A percentile compares a stretch with the other conserved stretches of the same genome.
Conservation (phyloP, 2,797 vertebrate species). For the Octomys mimax region DNA sequence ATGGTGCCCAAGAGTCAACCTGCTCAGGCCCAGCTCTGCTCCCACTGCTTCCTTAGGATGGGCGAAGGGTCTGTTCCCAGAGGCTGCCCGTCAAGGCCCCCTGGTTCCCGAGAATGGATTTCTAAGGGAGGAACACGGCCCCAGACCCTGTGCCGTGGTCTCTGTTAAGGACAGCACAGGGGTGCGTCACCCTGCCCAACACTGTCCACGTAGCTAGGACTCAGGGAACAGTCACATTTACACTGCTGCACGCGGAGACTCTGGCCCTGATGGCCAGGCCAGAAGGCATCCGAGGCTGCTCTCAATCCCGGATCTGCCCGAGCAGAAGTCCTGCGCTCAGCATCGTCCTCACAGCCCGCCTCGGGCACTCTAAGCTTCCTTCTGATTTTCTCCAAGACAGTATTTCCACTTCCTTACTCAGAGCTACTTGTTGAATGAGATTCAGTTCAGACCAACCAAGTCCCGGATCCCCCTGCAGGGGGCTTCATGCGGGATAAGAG, state of each 20-base stretch:
- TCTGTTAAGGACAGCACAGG: neutral
- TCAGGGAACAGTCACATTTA: neutral
- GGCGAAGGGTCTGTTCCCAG: neutral
- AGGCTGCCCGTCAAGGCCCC: neutral
- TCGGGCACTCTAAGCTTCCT: neutral
- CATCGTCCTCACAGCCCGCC: neutral
- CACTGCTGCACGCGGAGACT: neutral
- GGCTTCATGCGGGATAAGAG: neutral
- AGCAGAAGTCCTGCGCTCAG: neutral
- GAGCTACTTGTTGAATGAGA: neutral
- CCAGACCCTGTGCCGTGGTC: neutral
- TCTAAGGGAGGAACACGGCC: neutral
- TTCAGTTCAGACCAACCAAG: neutral
- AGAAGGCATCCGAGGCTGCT: neutral
- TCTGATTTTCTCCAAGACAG: neutral
- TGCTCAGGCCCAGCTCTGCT: rapidly evolving
- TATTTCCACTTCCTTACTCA: neutral
- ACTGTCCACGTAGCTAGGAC: neutral
- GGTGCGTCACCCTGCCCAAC: rapidly evolving
- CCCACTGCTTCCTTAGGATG: neutral
- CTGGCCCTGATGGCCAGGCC: neutral
- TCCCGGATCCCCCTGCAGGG: neutral
- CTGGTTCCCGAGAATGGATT: neutral
- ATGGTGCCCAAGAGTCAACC: neutral
- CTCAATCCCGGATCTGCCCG: neutral